Evolutionary conservation across 1,140 invertebrate species (phyloP).

Genomic region (Chironomus tepperi): DNA sequence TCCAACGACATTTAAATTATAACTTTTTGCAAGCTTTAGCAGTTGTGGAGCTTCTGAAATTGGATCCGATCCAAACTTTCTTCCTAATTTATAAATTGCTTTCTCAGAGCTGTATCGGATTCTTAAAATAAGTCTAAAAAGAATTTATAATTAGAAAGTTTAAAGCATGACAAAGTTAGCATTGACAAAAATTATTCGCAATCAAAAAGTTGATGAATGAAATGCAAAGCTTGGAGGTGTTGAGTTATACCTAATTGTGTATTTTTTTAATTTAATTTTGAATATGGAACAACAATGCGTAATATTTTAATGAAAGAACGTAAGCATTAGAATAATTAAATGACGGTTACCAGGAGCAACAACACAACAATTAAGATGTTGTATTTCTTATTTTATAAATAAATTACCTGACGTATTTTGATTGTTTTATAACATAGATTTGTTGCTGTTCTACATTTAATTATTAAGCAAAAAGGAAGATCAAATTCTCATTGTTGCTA

Average conservation of each 20-base stretch:
- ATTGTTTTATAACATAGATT: background rate
- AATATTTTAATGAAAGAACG: too few species aligned
- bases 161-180: background rate
- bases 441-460: background rate
- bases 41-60: constrained; percentile 67
- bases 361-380: too few species aligned
- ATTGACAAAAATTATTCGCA: constrained; percentile 24
- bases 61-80: constrained; percentile 92
- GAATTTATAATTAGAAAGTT: constrained; percentile 28
- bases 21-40: constrained; percentile 59
- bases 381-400: too few species aligned
- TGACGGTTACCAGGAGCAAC: too few species aligned
- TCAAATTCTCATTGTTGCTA: too few species aligned
- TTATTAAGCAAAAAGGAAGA: too few species aligned
- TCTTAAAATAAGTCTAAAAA: constrained; percentile 70
- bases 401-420: too few species aligned
- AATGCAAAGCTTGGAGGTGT: background rate
- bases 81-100: constrained; percentile 81
- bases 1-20: constrained; percentile 57
- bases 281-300: background rate
- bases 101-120: constrained; percentile 83
- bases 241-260: background rate
- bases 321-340: too few species aligned
- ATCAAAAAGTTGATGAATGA: background rate
- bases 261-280: too few species aligned